Conservation (phyloP, 2,888 invertebrate species). For the Alloplasta piceator region DNA sequence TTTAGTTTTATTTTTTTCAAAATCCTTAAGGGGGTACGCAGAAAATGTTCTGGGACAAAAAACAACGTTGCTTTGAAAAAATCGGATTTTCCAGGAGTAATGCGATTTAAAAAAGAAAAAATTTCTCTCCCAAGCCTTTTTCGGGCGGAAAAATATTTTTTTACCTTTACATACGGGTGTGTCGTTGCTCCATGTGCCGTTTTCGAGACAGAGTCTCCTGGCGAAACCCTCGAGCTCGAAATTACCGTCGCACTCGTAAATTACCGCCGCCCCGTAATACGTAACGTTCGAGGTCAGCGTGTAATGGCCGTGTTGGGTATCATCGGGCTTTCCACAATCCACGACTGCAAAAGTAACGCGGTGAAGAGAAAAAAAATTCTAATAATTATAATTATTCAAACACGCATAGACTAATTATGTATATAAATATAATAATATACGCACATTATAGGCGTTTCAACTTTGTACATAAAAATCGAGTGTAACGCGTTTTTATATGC, state of each 20-base stretch:
- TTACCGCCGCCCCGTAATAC: constrained; percentile 93
- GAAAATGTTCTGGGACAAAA: too few species aligned
- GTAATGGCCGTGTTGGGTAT: constrained; percentile 90
- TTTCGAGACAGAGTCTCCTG: constrained; percentile 92
- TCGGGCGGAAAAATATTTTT: constrained; percentile 43
- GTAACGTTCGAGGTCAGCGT: constrained; percentile 94
- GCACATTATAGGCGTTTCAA: too few species aligned
- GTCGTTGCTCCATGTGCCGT: constrained; percentile 95
- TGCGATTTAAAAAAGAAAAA: too few species aligned
- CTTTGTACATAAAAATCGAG: too few species aligned
- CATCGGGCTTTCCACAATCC: constrained; percentile 92
- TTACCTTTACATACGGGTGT: constrained; percentile 91
- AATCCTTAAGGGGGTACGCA: too few species aligned
- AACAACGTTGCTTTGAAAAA: too few species aligned
- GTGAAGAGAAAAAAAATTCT: neutral
- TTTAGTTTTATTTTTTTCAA: too few species aligned
- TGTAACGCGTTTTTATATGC: too few species aligned
- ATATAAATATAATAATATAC: too few species aligned
- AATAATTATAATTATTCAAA: neutral
- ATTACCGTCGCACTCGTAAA: constrained; percentile 93
- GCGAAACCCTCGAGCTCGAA: constrained; percentile 93
- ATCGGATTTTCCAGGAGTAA: too few species aligned
- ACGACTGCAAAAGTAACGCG: constrained; percentile 86
- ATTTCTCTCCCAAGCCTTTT: neutral
- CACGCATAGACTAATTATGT: neutral